A percentile compares a stretch with the other conserved stretches of the same genome.
Evolutionary conservation across 2,113 vertebrate species (phyloP).

Genomic region (Bettongia penicillata): DNA sequence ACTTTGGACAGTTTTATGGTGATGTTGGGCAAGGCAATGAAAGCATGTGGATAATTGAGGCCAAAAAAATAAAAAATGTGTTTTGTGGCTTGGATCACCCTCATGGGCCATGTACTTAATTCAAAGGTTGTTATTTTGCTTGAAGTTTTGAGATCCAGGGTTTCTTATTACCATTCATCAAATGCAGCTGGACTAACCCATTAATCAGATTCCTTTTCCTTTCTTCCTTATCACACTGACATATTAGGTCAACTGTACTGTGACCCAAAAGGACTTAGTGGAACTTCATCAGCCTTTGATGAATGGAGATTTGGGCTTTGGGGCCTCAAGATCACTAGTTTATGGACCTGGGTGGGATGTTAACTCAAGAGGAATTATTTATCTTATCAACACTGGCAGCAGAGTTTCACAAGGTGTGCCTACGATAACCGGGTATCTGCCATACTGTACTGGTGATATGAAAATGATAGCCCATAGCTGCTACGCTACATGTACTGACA

Average conservation of each 20-base stretch:
- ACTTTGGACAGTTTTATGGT: conserved; percentile 4
- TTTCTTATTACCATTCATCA: neutral
- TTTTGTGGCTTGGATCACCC: neutral
- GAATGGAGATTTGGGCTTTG: neutral
- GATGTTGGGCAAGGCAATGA: conserved; percentile 10
- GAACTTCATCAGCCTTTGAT: neutral
- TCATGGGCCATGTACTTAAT: neutral
- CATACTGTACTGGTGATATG: neutral
- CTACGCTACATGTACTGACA: neutral
- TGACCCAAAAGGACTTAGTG: neutral
- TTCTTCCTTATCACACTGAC: neutral
- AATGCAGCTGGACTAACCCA: neutral
- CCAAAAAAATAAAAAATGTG: neutral
- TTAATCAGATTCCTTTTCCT: neutral
- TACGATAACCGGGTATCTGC: neutral
- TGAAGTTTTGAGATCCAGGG: neutral
- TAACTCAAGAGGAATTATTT: neutral
- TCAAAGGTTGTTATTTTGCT: neutral
- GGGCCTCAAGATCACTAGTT: neutral
- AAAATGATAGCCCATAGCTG: neutral
- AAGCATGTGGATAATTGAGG: neutral
- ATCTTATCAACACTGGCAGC: neutral
- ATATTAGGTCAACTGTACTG: neutral
- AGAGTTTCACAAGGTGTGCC: neutral
- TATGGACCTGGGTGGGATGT: neutral